Percentiles rank a stretch among this genome's conserved stretches.
phyloP scores from a whole-genome alignment of 2,113 vertebrate genomes.

The Sardina pilchardus region DNA sequence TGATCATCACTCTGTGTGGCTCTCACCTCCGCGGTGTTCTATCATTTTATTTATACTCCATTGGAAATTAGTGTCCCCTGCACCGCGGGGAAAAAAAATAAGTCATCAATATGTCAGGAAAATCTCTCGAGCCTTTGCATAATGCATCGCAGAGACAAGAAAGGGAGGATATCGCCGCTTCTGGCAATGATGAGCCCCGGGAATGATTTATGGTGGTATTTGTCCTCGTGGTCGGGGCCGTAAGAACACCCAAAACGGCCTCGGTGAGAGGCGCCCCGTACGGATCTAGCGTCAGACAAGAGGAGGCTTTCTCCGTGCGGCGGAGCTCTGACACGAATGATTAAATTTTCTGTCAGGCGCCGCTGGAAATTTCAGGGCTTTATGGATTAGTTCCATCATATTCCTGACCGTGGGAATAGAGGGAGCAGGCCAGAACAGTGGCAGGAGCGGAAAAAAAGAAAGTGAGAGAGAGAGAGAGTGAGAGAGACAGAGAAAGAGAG shows the following conservation, averaged over 20 bases:
- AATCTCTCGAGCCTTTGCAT: background rate
- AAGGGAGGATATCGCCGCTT: background rate
- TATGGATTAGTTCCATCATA: conserved; percentile 9
- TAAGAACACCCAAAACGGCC: background rate
- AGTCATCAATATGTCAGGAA: background rate
- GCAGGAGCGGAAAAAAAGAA: background rate
- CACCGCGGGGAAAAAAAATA: background rate
- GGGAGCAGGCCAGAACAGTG: background rate
- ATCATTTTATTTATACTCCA: background rate
- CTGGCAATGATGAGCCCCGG: background rate
- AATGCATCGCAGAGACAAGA: background rate
- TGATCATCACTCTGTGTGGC: too few relatives aligned
- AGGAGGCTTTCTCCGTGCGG: background rate
- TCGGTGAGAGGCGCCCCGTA: background rate
- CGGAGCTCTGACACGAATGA: background rate
- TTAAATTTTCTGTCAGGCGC: background rate
- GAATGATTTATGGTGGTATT: background rate
- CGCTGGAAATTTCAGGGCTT: background rate
- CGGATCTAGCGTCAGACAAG: background rate
- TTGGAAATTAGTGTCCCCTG: background rate
- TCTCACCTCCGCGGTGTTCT: background rate
- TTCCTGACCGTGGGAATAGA: background rate
- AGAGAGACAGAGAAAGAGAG: background rate
- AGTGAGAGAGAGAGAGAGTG: background rate
- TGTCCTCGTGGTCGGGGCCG: background rate